These are phyloP conservation scores for Pecten maximus DNA, from an alignment of 2,888 invertebrate genomes.

Conservation along the genomic window DNA sequence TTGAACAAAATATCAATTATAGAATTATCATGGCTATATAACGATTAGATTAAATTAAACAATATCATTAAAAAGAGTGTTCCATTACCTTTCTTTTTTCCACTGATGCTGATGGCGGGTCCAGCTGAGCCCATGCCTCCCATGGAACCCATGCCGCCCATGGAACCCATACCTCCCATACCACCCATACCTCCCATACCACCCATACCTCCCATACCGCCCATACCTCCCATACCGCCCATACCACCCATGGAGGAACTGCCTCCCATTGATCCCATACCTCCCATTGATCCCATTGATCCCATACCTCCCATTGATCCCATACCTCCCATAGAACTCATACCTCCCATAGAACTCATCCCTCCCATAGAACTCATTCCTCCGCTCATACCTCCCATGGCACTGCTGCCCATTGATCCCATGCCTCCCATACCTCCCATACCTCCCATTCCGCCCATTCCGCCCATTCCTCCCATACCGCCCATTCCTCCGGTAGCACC, in stretches of 20 bases:
- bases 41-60: too few species aligned
- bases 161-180: background rate
- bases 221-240: background rate
- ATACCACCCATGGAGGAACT: background rate
- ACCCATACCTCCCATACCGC: background rate
- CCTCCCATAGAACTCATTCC: too few species aligned
- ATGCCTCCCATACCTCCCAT: too few species aligned
- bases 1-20: too few species aligned
- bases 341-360: background rate
- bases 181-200: slow-evolving; percentile 12
- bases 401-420: too few species aligned
- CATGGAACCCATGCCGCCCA: background rate
- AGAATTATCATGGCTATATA: too few species aligned
- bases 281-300: background rate
- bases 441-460: too few species aligned
- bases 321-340: background rate
- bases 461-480: too few species aligned
- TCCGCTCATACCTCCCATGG: too few species aligned
- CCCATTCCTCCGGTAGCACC: too few species aligned
- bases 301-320: background rate
- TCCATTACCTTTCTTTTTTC: background rate
- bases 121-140: too few species aligned
- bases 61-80: too few species aligned
- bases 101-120: background rate
- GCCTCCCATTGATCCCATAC: background rate